phyloP scores from a whole-genome alignment of 2,888 invertebrate genomes.

The Latrodectus elegans region DNA sequence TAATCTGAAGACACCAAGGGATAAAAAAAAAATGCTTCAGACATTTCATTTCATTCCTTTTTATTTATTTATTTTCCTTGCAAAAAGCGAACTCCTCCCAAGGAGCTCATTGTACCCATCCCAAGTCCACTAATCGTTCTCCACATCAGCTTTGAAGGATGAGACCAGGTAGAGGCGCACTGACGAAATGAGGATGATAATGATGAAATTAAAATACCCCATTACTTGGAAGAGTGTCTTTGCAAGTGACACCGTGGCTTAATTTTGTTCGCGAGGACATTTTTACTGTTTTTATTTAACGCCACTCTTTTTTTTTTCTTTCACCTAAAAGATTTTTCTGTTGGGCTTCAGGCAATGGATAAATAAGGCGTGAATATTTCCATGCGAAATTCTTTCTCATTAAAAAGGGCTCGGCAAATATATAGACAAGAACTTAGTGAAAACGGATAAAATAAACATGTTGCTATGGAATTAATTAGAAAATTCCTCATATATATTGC shows the following conservation, averaged over 20 bases:
- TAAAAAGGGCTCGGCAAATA: not conserved
- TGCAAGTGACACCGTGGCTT: constrained; percentile 34
- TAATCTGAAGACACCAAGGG: too few relatives aligned
- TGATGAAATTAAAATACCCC: constrained; percentile 62
- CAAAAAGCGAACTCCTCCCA: not conserved
- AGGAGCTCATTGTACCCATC: not conserved
- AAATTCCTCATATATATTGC: too few relatives aligned
- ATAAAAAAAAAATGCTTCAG: too few relatives aligned
- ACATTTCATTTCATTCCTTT: too few relatives aligned
- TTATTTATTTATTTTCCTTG: too few relatives aligned
- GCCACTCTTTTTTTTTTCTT: not conserved
- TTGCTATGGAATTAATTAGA: too few relatives aligned
- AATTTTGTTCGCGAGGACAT: not conserved
- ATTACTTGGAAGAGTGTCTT: constrained; percentile 48
- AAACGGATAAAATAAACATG: too few relatives aligned
- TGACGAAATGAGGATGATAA: constrained; percentile 60
- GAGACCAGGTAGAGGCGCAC: not conserved
- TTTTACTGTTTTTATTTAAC: not conserved
- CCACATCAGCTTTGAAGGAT: not conserved
- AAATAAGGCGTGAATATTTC: not conserved
- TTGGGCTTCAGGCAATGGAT: not conserved
- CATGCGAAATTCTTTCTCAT: too few relatives aligned
- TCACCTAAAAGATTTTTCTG: not conserved
- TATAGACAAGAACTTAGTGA: not conserved
- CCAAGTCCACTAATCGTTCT: not conserved